Base-by-base conservation (phyloP, 2,888 invertebrate species). In the Petrolisthes cinctipes region DNA sequence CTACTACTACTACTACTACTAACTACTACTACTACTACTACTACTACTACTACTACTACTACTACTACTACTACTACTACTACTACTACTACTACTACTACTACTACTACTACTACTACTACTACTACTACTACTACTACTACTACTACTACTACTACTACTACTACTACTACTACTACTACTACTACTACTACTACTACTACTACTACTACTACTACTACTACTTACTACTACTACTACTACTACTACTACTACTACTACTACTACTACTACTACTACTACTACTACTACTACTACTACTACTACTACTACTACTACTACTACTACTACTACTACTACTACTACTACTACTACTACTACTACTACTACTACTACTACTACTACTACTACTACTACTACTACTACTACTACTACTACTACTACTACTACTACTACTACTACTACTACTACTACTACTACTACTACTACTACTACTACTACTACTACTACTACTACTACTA, bases 401-500 rank as follows among this genome's bases (percentile, higher is more conserved):
- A 4, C 37, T 82, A 82, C 66, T 80, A 80, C 80, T 80, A 80
- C 80, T 80, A 54, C 6, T 80, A 80, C 56, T 20, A 80, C 6
- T 54, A 80, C 56, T n/a, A 80, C 6, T 54, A 80, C 56, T 54
- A 80, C 6, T 53, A 80, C 56, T 4, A 82, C 5, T 61, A 82
- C 61, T 61, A 82, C 37, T 61, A 82, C 61, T 4, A 82, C 37
- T 82, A 82, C 61, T 66, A 82, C 37, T 82, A 82, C 61, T 57
- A 82, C 37, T 82, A 82, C 82, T 82, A 82, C 37, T 82, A 82
- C 61, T 82, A 82, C 66, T 82, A 82, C 61, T 82, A 82, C 37
- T 82, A 82, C 82, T 82, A 82, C 23, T 82, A 82, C 82, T 82
- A 82, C 37, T 57, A 82, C 82, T 82, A 82, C 37, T 82, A 82